Base-by-base conservation (phyloP, 2,888 invertebrate species). In the Gastracanthus pulcherrimus region DNA sequence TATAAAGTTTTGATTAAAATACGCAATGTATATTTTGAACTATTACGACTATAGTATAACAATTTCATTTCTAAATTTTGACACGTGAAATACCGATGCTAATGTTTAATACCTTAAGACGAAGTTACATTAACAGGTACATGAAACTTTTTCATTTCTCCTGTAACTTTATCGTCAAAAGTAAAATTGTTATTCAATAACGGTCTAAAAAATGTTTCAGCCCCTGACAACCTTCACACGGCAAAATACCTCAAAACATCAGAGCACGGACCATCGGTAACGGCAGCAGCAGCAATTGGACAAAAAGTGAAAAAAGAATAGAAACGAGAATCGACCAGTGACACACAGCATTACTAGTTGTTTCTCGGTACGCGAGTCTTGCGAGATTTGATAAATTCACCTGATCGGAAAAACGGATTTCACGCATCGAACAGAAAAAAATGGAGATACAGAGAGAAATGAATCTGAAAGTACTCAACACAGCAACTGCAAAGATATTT, bases 351-450 rank as follows among this genome's bases (percentile, higher is more conserved):
- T 19, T 7, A 16, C 19, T 41, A 7, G 55, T 41, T 34, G 29
- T 3, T 19, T 34, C 31, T 11, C 34, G 9, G 38, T 7, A 58
- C 16, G 38, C 23, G 26, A 74, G 48, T 64, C 38, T 74, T 64
- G 7, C 36, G 67, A 26, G 38, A 62, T 77, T 26, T 34, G 26
- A 77, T 77, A 48, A 70, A 78, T 66, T 70, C 23, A 26, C n/a
- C 9, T 64, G 23, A 34, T 41, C 26, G 51, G 34, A 64, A 78
- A 71, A 41, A 45, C 23, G 23, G 41, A 55, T 71, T 64, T 64
- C 29, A 78, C 41, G 48, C 51, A 66, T 41, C 38, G 19, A 31
- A 29, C 16, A 16, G 62, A 23, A 6, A 38, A 23, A 19, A 31
- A 76, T 26, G 19, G 58, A 60, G 31, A 76, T 41, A 23, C 41